phyloP scores from a whole-genome alignment of 2,113 vertebrate genomes.

The Pionites leucogaster region DNA sequence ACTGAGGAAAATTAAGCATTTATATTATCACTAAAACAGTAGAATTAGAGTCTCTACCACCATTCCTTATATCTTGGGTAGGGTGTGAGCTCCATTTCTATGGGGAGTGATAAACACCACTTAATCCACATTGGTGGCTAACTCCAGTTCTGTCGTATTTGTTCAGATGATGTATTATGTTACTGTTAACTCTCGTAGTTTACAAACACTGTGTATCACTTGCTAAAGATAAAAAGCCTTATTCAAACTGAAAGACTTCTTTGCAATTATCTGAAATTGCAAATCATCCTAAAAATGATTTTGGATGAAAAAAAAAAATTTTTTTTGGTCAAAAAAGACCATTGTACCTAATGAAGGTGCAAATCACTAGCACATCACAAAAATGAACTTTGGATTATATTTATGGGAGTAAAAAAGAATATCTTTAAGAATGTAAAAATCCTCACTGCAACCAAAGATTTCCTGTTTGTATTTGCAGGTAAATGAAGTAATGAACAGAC shows the following conservation, averaged over 20 bases:
- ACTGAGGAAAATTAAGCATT: background rate
- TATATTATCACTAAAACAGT: background rate
- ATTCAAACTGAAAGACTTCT: background rate
- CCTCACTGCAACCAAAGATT: background rate
- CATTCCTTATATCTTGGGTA: background rate
- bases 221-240: background rate
- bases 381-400: background rate
- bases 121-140: background rate
- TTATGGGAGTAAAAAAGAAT: background rate
- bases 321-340: background rate
- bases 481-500: conserved; percentile 83
- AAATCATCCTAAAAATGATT: background rate
- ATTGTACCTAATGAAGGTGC: background rate
- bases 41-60: background rate
- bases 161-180: background rate
- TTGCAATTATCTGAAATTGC: background rate
- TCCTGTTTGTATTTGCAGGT: conserved; percentile 74
- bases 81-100: background rate
- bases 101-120: fast-evolving
- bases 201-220: background rate
- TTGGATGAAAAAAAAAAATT: background rate
- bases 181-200: background rate
- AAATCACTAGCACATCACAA: background rate
- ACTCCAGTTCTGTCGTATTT: background rate
- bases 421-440: background rate